A percentile compares a stretch with the other conserved stretches of the same genome.
These are phyloP conservation scores for Digitonthophagus gazella DNA, from an alignment of 2,888 invertebrate genomes.

Conservation along the genomic window DNA sequence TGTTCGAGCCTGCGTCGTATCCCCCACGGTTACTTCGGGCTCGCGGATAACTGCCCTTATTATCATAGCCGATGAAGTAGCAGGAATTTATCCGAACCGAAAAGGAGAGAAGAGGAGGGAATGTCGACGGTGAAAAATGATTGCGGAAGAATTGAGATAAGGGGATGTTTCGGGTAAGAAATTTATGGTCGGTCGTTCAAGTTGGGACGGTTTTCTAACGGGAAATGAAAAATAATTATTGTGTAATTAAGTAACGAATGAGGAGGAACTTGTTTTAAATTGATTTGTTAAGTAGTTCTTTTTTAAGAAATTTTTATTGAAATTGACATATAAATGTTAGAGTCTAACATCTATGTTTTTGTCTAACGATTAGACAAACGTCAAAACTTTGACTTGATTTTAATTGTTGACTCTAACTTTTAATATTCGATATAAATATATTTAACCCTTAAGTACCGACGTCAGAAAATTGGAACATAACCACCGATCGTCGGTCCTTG, in stretches of 20 bases:
- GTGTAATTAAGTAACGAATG: neutral
- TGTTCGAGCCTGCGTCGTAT: slow-evolving; percentile 1
- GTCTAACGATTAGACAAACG: too few species aligned
- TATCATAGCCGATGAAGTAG: slow-evolving; percentile 13
- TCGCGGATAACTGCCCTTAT: slow-evolving; percentile 8
- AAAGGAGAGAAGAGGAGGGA: neutral
- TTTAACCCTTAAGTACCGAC: too few species aligned
- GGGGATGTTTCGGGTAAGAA: neutral
- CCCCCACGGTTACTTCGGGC: neutral
- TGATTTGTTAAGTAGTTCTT: too few species aligned
- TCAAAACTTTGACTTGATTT: too few species aligned
- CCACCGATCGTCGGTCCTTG: too few species aligned
- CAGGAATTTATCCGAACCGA: slow-evolving; percentile 6
- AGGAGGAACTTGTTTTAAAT: neutral
- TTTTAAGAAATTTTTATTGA: too few species aligned
- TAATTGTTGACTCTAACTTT: too few species aligned
- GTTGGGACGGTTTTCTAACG: neutral
- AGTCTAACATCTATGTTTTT: too few species aligned
- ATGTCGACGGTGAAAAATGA: neutral
- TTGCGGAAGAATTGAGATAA: neutral
- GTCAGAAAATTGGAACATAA: too few species aligned
- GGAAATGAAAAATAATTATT: neutral
- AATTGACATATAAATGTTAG: too few species aligned
- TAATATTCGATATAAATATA: too few species aligned
- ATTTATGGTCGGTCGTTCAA: neutral